Base-by-base conservation (phyloP, 1,140 invertebrate genomes). In the Drosophila busckii region DNA sequence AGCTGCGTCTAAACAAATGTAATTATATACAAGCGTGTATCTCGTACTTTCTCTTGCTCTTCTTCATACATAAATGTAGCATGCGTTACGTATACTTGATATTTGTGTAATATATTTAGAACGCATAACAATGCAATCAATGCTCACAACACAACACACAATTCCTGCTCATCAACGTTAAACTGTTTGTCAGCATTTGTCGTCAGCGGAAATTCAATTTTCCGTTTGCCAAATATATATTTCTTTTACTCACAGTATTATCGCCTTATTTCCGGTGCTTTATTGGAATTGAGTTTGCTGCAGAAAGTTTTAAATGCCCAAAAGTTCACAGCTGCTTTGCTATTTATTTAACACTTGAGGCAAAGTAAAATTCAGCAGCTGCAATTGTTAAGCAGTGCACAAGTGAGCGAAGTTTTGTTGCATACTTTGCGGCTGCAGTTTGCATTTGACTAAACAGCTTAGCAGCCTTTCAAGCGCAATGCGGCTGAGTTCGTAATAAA, bases 211-310 rank as follows among this genome's bases (percentile, higher is more conserved):
- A 65, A 80, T 80, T 80, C 42, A 41, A 80, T 80, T 78, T 80
- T 52, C 66, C 62, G 52, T 35, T 61, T 44, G 15, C 31, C 31
- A 16, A 61, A 56, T 50, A 13, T 12, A 17, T 4, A 16, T 23
- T 26, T 13, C n/a, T 32, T 16, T 25, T 10, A 6, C 2, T 7
- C 16, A 22, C 20, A 13, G 42, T 50, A 58, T 70, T 80, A 80
- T 60, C 58, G 59, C 9, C 50, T 53, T 59, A 82, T 80, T 80
- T 80, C 75, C 73, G 75, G 63, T 59, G 53, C 58, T 73, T 73
- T 82, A 46, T 80, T 44, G 29, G 28, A 48, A 5, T 23, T 23
- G 13, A 25, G 40, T 42, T 56, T 19, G 28, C 13, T 49, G 20
- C 29, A 50, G 8, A 53, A 60, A 45, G 6, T 60, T 60, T 60